A percentile compares a stretch with the other conserved stretches of the same genome.
phyloP scores from a whole-genome alignment of 2,797 vertebrate genomes.

The Crocidura indochinensis region DNA sequence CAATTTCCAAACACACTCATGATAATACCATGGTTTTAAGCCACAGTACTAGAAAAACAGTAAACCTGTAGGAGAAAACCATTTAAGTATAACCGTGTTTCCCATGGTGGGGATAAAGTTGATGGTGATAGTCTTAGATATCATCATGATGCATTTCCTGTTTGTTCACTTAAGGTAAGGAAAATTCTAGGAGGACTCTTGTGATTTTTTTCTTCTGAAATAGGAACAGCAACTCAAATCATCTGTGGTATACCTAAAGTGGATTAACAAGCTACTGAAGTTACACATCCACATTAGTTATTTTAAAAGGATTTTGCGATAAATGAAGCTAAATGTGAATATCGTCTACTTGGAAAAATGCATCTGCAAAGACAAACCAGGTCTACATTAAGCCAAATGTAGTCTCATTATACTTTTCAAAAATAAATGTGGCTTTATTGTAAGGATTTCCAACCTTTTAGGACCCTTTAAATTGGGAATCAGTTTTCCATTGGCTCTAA shows the following conservation, averaged over 20 bases:
- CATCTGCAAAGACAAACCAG: background rate
- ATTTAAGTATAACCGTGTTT: too few species aligned
- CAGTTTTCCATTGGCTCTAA: constrained; percentile 4
- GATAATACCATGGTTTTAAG: background rate
- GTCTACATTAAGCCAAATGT: background rate
- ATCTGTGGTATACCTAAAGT: background rate
- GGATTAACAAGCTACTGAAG: background rate
- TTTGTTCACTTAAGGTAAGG: too few species aligned
- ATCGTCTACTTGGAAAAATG: constrained; percentile 42
- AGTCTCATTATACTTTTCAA: background rate
- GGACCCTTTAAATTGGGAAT: background rate
- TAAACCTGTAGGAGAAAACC: too few species aligned
- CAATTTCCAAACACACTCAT: constrained; percentile 16
- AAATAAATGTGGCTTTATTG: background rate
- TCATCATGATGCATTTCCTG: too few species aligned
- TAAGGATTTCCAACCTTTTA: background rate
- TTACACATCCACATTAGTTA: constrained; percentile 12
- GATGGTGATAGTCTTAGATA: too few species aligned
- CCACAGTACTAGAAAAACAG: background rate
- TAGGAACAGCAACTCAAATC: too few species aligned
- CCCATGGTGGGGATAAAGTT: too few species aligned
- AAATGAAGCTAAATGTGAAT: constrained; percentile 1
- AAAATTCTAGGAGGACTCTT: too few species aligned
- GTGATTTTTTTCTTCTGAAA: too few species aligned
- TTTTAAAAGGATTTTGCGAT: constrained; percentile 43